Evolutionary conservation across 2,888 invertebrate species (phyloP).

Genomic region (Timandra comae): DNA sequence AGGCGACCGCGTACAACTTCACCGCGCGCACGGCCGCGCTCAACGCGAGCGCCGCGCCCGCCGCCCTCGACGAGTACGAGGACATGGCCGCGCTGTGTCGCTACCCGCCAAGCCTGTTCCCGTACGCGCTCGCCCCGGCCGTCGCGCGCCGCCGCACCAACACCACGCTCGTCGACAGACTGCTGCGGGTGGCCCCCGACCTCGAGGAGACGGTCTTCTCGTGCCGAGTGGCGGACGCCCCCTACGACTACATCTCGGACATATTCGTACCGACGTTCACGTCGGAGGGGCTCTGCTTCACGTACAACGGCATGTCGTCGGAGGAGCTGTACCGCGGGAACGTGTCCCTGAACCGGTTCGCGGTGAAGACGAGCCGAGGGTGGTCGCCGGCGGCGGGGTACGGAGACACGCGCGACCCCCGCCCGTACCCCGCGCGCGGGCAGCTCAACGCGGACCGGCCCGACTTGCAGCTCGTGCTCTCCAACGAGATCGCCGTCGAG

Average conservation of each 20-base stretch:
- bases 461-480: conserved; percentile 19
- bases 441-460: conserved; percentile 17
- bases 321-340: background rate
- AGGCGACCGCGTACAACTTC: conserved; percentile 14
- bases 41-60: background rate
- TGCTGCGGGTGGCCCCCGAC: no score
- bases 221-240: no score
- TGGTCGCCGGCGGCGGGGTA: conserved; percentile 23
- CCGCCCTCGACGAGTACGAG: background rate
- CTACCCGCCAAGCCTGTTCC: no score
- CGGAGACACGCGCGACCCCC: background rate
- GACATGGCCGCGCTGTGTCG: background rate
- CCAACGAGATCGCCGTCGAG: conserved; percentile 8
- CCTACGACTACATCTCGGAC: no score
- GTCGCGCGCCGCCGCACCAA: no score
- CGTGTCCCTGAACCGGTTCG: background rate
- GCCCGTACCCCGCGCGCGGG: conserved; percentile 23
- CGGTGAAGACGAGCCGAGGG: conserved; percentile 4
- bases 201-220: no score
- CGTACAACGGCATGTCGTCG: background rate
- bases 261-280: background rate
- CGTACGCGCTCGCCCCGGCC: no score
- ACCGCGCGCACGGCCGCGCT: background rate
- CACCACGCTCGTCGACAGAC: no score
- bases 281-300: conserved; percentile 1